Evolutionary conservation across 2,888 invertebrate species (phyloP), one percentile per base, ranked within the genome.

Genomic region (Polietes domitor): DNA sequence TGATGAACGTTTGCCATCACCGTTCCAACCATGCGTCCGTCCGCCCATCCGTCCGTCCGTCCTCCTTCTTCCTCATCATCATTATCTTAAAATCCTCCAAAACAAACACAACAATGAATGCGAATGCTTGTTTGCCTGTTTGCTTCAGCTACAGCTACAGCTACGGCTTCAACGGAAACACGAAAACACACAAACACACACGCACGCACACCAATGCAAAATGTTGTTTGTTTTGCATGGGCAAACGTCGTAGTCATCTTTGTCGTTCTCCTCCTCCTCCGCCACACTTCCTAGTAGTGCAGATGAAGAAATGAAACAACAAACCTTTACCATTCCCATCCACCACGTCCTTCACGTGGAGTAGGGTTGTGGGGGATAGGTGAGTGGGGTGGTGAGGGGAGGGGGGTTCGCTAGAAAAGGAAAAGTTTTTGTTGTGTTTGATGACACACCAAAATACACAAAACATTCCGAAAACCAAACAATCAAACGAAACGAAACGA

Each of bases 391-490:
- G 37, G 12, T 9, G 47, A n/a, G 47, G n/a, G n/a, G 2, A 4
- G 26, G 50, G 68, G 65, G 73, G 26, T 55, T 37, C n/a, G 21
- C n/a, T 21, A 71, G 47, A 26, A 61, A 24, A 50, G 26, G 58
- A 53, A 80, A 55, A 61, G 50, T 77, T 79, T 63, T 65, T 72
- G 74, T 77, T 78, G 55, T 84, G 77, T 80, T 81, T 84, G 84
- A 84, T 76, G 84, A 84, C 84, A 84, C 84, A 84, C 84, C 84
- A 84, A 81, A 84, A 76, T 81, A 84, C 76, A 84, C 84, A 84
- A 84, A 83, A 83, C 83, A 83, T 80, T 83, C 21, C 53, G 68
- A 72, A 83, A 84, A 81, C 75, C 81, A 81, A 81, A 43, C 68
- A 43, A 68, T 43, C 65, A 65, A 68, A 68, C 65, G 63, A 61